Conservation (phyloP, 2,113 vertebrate species). For the Chaetura pelagica region DNA sequence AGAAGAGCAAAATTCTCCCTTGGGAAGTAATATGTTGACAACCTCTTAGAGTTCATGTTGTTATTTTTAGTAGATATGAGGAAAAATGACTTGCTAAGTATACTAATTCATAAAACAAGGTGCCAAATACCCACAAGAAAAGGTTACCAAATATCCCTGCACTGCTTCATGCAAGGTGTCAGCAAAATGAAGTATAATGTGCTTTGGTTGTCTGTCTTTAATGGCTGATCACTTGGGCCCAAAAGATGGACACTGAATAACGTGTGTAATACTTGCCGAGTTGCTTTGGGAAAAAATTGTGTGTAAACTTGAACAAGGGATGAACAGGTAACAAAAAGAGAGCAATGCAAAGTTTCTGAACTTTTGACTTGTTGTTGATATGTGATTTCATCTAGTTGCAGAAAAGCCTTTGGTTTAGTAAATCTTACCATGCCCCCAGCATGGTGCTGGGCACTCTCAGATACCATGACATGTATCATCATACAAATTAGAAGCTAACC, state of each 20-base stretch:
- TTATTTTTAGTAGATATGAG: conserved; percentile 63
- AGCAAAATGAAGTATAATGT: neutral
- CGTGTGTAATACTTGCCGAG: neutral
- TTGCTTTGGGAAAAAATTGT: neutral
- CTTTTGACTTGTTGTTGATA: neutral
- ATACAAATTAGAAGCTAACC: neutral
- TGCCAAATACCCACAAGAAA: conserved; percentile 4
- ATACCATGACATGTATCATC: neutral
- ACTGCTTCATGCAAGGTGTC: neutral
- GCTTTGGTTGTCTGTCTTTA: neutral
- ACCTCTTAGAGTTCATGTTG: conserved; percentile 52
- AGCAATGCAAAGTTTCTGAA: neutral
- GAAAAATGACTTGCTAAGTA: neutral
- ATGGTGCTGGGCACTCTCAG: neutral
- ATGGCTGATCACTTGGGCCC: neutral
- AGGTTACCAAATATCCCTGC: neutral
- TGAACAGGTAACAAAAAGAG: rapidly evolving
- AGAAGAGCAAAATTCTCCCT: conserved; percentile 73
- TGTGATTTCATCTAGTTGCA: neutral
- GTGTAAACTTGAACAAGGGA: neutral
- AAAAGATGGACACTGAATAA: neutral
- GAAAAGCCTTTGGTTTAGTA: neutral
- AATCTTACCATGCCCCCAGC: neutral
- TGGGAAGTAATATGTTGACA: conserved; percentile 73
- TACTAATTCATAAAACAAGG: conserved; percentile 48